Conservation (phyloP, 2,797 vertebrate genomes). For the Myotis myotis region DNA sequence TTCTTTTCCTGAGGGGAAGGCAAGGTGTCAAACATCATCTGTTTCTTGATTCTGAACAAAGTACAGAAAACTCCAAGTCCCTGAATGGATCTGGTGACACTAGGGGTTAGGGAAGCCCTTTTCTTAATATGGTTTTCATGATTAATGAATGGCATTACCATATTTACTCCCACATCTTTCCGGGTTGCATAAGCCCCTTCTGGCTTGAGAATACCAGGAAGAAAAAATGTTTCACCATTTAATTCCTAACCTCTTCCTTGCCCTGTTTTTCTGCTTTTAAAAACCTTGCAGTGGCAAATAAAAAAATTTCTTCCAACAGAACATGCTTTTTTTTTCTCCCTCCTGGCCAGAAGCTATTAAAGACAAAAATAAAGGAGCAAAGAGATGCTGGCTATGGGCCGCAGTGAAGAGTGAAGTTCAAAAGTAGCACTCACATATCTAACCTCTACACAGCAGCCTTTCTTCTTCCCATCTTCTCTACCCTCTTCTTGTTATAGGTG, state of each 20-base stretch:
- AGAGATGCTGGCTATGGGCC: neutral
- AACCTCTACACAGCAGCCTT: neutral
- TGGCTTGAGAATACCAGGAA: slow-evolving; percentile 11
- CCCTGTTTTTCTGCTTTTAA: slow-evolving; percentile 15
- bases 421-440: neutral
- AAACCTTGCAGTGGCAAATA: neutral
- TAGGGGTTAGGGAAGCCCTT: slow-evolving; percentile 25
- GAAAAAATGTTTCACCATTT: slow-evolving; percentile 20
- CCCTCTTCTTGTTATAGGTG: neutral
- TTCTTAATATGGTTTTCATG: slow-evolving; percentile 45
- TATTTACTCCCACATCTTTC: slow-evolving; percentile 50
- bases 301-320: neutral
- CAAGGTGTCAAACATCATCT: neutral
- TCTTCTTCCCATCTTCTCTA: neutral
- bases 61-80: neutral
- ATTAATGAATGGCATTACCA: slow-evolving; percentile 29
- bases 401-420: neutral
- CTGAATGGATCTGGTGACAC: neutral
- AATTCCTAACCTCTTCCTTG: neutral
- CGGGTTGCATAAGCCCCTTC: neutral
- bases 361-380: neutral
- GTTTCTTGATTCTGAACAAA: slow-evolving; percentile 6
- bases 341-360: neutral
- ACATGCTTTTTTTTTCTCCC: neutral
- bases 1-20: slow-evolving; percentile 38